phyloP scores from a whole-genome alignment of 1,140 invertebrate genomes.

The Cephus cinctus region DNA sequence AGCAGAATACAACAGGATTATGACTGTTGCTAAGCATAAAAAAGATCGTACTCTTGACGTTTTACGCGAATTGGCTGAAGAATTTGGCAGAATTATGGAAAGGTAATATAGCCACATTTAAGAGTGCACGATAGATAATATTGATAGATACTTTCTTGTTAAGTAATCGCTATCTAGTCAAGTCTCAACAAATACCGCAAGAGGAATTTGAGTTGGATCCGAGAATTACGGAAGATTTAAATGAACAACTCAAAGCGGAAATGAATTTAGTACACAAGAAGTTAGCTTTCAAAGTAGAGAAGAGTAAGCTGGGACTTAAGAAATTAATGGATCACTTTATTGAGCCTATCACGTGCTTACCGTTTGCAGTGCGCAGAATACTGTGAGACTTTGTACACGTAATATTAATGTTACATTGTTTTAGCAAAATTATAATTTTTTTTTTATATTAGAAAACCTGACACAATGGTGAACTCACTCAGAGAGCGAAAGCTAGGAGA shows the following conservation, averaged over 20 bases:
- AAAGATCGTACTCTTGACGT: constrained; percentile 47
- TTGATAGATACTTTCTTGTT: constrained; percentile 4
- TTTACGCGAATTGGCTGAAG: constrained; percentile 36
- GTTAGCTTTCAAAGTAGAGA: constrained; percentile 66
- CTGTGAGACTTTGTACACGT: constrained; percentile 39
- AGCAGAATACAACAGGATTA: constrained; percentile 59
- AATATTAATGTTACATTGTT: constrained; percentile 15
- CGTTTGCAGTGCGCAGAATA: constrained; percentile 63
- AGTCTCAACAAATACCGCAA: constrained; percentile 57
- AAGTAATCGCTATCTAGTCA: constrained; percentile 62
- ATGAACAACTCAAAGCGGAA: constrained; percentile 60
- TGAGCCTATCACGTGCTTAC: constrained; percentile 64
- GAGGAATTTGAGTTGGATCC: constrained; percentile 65
- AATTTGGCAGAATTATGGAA: constrained; percentile 37
- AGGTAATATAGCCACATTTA: constrained; percentile 23
- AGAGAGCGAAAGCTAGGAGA: constrained; percentile 62
- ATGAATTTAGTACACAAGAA: constrained; percentile 62
- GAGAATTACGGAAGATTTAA: constrained; percentile 63
- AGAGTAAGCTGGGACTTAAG: constrained; percentile 65
- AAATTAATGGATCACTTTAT: constrained; percentile 74
- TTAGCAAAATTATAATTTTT: constrained; percentile 6
- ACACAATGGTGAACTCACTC: constrained; percentile 59
- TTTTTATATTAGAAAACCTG: constrained; percentile 35
- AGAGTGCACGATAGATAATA: background rate
- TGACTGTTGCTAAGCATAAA: constrained; percentile 59